These are phyloP conservation scores for Rhogogaster chlorosoma DNA, from an alignment of 2,888 invertebrate species.

Conservation along the genomic window DNA sequence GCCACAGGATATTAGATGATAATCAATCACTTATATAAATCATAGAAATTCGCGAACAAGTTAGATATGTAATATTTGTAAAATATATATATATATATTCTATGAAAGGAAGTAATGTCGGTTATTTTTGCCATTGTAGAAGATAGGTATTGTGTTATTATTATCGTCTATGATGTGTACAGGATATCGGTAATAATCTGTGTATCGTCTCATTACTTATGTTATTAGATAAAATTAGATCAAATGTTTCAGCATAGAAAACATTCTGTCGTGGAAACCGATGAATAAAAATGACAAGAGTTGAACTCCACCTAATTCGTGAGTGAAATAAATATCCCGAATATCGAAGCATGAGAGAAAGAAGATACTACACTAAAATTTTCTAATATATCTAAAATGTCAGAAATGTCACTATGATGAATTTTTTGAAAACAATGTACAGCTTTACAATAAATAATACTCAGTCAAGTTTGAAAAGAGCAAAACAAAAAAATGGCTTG, in stretches of 20 bases:
- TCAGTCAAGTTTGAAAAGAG: conserved; percentile 23
- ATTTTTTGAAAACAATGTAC: conserved; percentile 35
- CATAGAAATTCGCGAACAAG: neutral
- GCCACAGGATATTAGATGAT: neutral
- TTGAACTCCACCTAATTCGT: neutral
- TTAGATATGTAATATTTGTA: conserved; percentile 7
- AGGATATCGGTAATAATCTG: neutral
- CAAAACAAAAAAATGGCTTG: neutral
- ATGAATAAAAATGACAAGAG: neutral
- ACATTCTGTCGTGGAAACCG: neutral
- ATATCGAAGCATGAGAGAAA: conserved; percentile 1
- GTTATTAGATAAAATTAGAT: neutral
- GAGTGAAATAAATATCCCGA: neutral
- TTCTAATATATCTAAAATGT: conserved; percentile 12
- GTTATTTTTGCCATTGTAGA: neutral
- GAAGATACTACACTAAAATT: conserved; percentile 28
- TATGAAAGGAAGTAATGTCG: neutral
- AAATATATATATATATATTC: neutral
- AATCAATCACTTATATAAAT: neutral
- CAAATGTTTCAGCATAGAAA: neutral
- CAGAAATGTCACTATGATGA: conserved; percentile 29
- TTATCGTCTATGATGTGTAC: neutral
- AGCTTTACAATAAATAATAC: conserved; percentile 41
- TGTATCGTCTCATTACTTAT: conserved; percentile 31
- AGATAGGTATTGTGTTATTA: neutral